Percentiles rank a stretch among this genome's conserved stretches.
Conservation (phyloP, 2,888 invertebrate species). For the Athetis lepigone region DNA sequence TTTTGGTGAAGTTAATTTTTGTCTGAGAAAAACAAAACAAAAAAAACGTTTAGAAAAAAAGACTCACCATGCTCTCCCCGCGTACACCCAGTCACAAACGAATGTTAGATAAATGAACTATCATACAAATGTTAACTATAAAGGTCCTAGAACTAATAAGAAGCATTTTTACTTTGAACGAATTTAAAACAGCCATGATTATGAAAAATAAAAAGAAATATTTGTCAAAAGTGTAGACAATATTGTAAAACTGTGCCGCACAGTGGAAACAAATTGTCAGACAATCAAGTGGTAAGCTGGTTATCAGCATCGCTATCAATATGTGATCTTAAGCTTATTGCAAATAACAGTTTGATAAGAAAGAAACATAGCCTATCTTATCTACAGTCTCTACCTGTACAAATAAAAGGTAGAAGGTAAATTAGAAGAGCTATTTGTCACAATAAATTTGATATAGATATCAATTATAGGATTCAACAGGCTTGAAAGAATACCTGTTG, state of each 20-base stretch:
- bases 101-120: conserved; percentile 74
- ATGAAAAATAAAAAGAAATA: conserved; percentile 66
- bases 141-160: conserved; percentile 79
- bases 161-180: conserved; percentile 81
- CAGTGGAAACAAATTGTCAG: conserved; percentile 75
- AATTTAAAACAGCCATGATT: conserved; percentile 81
- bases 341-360: conserved; percentile 87
- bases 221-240: conserved; percentile 74
- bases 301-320: conserved; percentile 86
- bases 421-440: conserved; percentile 50
- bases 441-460: conserved; percentile 45
- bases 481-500: conserved; percentile 12
- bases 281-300: conserved; percentile 76
- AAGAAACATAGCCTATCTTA: conserved; percentile 84
- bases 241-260: conserved; percentile 77
- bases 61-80: conserved; percentile 80
- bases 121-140: conserved; percentile 77
- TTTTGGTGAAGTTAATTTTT: conserved; percentile 99
- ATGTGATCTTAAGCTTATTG: conserved; percentile 85
- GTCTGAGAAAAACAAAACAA: conserved; percentile 92
- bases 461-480: conserved; percentile 19
- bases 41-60: conserved; percentile 54
- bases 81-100: conserved; percentile 79
- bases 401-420: conserved; percentile 67
- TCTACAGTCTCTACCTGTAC: conserved; percentile 77